Percentiles rank a stretch among this genome's conserved stretches.
These are phyloP conservation scores for Altica lythri DNA, from an alignment of 2,888 invertebrate genomes.

Conservation along the genomic window DNA sequence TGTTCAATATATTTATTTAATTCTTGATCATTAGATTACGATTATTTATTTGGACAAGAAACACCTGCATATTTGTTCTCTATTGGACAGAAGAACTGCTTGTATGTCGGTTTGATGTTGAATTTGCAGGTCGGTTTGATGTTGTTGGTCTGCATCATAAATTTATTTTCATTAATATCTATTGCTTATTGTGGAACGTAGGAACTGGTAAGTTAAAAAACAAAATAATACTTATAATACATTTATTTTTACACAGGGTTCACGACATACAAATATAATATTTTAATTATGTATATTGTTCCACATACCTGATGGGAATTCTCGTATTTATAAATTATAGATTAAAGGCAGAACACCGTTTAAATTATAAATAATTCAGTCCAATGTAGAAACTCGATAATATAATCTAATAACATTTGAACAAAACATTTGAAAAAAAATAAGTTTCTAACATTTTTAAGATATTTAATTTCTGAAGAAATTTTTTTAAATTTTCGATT, in stretches of 20 bases:
- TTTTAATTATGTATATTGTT: constrained; percentile 52
- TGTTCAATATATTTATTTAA: background rate
- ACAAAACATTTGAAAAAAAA: too few relatives aligned
- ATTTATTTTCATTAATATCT: too few relatives aligned
- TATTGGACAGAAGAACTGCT: constrained; percentile 26
- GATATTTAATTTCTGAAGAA: too few relatives aligned
- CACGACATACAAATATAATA: constrained; percentile 56
- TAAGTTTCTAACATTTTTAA: too few relatives aligned
- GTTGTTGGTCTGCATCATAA: constrained; percentile 7
- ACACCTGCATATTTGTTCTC: constrained; percentile 21
- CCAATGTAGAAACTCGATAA: too few relatives aligned
- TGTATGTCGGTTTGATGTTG: too few relatives aligned
- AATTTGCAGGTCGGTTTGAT: constrained; percentile 1
- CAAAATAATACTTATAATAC: constrained; percentile 20
- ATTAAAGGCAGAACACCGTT: constrained; percentile 14
- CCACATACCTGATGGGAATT: constrained; percentile 58
- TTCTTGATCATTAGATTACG: background rate
- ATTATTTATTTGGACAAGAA: constrained; percentile 13
- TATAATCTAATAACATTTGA: too few relatives aligned
- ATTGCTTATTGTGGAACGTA: too few relatives aligned
- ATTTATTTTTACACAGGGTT: constrained; percentile 53
- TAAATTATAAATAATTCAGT: constrained; percentile 15
- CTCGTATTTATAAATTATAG: constrained; percentile 12
- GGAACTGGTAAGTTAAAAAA: too few relatives aligned
- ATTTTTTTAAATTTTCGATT: too few relatives aligned